phyloP scores from a whole-genome alignment of 2,888 invertebrate species.

The Synanthedon tipuliformis region DNA sequence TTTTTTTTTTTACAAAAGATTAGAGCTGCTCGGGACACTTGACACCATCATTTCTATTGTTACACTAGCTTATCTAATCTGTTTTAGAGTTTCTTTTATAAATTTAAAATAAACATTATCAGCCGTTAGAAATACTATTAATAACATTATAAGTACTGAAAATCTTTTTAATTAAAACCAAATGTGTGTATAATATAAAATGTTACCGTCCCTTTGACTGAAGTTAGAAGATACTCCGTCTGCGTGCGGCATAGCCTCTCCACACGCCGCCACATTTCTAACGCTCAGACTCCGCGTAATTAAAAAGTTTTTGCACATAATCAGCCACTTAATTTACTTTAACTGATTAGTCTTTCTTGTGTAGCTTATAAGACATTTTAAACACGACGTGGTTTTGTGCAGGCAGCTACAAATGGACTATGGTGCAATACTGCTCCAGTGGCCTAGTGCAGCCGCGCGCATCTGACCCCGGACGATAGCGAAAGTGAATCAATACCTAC shows the following conservation, averaged over 20 bases:
- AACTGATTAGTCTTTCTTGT: too few species aligned
- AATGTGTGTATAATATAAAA: background rate
- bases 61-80: too few species aligned
- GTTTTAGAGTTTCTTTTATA: too few species aligned
- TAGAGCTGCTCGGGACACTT: too few species aligned
- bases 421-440: slow-evolving; percentile 38
- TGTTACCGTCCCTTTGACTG: background rate
- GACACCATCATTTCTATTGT: too few species aligned
- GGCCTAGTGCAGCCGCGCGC: slow-evolving; percentile 67
- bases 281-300: too few species aligned
- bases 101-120: background rate
- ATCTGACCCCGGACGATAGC: slow-evolving; percentile 57
- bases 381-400: slow-evolving; percentile 37
- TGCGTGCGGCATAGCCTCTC: background rate
- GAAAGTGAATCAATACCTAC: slow-evolving; percentile 68
- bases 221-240: background rate
- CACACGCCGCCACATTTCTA: too few species aligned
- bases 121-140: background rate
- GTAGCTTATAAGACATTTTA: background rate
- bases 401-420: slow-evolving; percentile 47
- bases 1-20: too few species aligned
- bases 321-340: too few species aligned
- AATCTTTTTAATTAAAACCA: background rate
- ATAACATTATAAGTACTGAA: background rate
- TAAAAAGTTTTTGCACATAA: too few species aligned